These are phyloP conservation scores for Neoarius graeffei DNA, from an alignment of 2,113 vertebrate genomes.

Conservation along the genomic window DNA sequence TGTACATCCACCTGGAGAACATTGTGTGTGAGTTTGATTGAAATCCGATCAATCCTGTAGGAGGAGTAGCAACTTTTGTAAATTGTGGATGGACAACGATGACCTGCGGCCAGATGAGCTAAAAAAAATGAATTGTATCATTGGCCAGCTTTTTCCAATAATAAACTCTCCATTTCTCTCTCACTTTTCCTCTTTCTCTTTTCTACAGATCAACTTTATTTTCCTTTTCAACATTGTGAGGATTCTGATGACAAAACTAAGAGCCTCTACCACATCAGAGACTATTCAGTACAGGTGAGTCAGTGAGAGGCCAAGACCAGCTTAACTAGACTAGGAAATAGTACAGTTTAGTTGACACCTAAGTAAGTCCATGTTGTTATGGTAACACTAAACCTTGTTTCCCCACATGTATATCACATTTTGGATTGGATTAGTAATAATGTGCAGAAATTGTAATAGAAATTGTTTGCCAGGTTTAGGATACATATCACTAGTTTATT, in stretches of 20 bases:
- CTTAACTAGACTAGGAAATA: neutral
- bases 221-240: constrained; percentile 70
- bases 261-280: constrained; percentile 67
- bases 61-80: no score
- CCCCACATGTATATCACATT: neutral
- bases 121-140: neutral
- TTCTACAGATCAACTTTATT: constrained; percentile 65
- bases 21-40: no score
- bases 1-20: no score
- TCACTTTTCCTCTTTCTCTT: neutral
- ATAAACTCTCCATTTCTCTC: neutral
- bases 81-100: no score
- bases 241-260: constrained; percentile 69
- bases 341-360: neutral
- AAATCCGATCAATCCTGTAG: no score
- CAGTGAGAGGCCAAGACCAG: neutral
- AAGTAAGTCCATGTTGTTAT: neutral
- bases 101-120: no score
- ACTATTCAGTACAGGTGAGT: constrained; percentile 68
- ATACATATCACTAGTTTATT: neutral
- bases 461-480: neutral
- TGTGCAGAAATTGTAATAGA: neutral
- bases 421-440: neutral
- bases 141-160: neutral
- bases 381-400: neutral